Conservation (phyloP, 2,797 vertebrate genomes). For the Microctenopoma stevenorrisi region DNA sequence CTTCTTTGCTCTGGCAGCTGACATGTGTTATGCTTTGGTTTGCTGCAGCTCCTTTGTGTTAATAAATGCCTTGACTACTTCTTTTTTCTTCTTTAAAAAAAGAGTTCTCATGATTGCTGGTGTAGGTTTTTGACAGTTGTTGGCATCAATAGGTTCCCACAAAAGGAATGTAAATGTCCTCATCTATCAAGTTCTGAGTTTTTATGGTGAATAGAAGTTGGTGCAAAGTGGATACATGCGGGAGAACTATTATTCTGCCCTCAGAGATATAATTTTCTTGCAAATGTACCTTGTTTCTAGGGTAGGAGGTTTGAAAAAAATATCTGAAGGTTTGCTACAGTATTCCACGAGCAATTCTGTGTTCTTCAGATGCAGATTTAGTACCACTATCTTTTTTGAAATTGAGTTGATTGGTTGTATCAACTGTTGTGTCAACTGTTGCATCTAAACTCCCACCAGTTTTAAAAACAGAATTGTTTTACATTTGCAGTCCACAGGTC, state of each 20-base stretch:
- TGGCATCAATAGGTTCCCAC: slow-evolving; percentile 59
- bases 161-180: slow-evolving; percentile 59
- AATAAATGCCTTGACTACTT: slow-evolving; percentile 47
- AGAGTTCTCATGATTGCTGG: slow-evolving; percentile 46
- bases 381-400: not conserved
- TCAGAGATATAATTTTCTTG: slow-evolving; percentile 17
- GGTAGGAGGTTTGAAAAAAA: not conserved
- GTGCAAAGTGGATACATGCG: slow-evolving; percentile 35
- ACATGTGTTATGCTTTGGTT: slow-evolving; percentile 45
- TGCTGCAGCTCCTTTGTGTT: slow-evolving; percentile 47
- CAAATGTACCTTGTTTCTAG: not conserved
- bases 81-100: slow-evolving; percentile 43
- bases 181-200: slow-evolving; percentile 47
- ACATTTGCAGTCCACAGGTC: slow-evolving; percentile 69
- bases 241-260: slow-evolving; percentile 5
- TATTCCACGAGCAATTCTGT: not conserved
- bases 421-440: not conserved
- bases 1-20: slow-evolving; percentile 46
- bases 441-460: slow-evolving; percentile 58
- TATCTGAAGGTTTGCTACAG: not conserved
- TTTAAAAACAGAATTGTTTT: slow-evolving; percentile 72
- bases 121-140: slow-evolving; percentile 56
- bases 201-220: slow-evolving; percentile 42
- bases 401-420: not conserved
- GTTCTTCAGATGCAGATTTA: not conserved